phyloP scores from a whole-genome alignment of 2,888 invertebrate genomes.

The Rutpela maculata region DNA sequence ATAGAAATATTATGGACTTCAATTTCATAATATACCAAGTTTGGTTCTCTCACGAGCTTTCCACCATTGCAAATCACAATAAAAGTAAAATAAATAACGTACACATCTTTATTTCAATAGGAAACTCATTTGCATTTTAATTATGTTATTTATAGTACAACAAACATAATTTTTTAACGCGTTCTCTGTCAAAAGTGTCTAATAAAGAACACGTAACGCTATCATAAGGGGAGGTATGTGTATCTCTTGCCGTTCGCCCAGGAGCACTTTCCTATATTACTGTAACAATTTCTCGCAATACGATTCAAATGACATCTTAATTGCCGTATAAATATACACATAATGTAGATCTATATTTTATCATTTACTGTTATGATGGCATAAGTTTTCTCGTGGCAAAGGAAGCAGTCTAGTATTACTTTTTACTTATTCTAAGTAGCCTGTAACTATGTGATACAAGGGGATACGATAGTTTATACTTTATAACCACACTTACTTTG shows the following conservation, averaged over 20 bases:
- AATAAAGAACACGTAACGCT: slow-evolving; percentile 7
- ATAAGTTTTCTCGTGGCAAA: slow-evolving; percentile 32
- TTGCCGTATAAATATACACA: slow-evolving; percentile 31
- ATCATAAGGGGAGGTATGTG: slow-evolving; percentile 19
- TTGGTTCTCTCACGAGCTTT: neutral
- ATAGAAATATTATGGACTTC: no score
- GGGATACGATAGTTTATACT: neutral
- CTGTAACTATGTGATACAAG: slow-evolving; percentile 9
- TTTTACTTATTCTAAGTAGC: slow-evolving; percentile 21
- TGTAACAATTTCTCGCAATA: slow-evolving; percentile 22
- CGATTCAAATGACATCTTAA: slow-evolving; percentile 36
- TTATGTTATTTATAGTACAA: slow-evolving; percentile 3
- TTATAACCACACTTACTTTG: no score
- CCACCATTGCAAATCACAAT: neutral
- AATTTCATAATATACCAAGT: no score
- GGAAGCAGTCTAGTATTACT: slow-evolving; percentile 29
- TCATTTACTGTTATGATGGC: slow-evolving; percentile 30
- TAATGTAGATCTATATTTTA: slow-evolving; percentile 42
- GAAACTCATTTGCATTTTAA: slow-evolving; percentile 1
- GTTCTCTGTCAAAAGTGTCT: neutral
- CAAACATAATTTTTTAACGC: slow-evolving; percentile 7
- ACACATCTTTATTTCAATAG: neutral
- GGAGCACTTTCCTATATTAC: slow-evolving; percentile 11
- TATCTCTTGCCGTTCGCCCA: slow-evolving; percentile 8
- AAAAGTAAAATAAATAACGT: neutral